These are phyloP conservation scores for Craterocephalus amniculus DNA, from an alignment of 2,797 vertebrate species.

Conservation along the genomic window DNA sequence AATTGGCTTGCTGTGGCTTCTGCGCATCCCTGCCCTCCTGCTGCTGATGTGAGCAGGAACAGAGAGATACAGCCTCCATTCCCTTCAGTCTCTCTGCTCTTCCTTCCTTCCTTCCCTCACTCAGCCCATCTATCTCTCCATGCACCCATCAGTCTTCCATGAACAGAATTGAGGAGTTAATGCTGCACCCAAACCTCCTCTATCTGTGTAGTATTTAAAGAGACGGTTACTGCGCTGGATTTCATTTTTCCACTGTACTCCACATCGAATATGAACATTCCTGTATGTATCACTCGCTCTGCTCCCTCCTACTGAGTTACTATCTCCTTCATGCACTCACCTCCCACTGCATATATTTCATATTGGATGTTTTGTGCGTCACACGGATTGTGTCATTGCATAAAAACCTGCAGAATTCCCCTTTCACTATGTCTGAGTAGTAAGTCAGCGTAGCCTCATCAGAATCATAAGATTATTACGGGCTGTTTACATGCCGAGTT, in stretches of 20 bases:
- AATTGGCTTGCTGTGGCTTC: constrained; percentile 81
- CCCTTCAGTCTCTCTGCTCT: constrained; percentile 17
- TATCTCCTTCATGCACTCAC: constrained; percentile 31
- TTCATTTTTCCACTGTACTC: constrained; percentile 46
- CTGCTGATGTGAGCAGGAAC: constrained; percentile 73
- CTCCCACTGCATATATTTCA: constrained; percentile 25
- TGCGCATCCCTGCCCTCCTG: constrained; percentile 69
- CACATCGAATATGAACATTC: constrained; percentile 53
- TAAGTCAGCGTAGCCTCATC: constrained; percentile 51
- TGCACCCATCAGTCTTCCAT: constrained; percentile 31
- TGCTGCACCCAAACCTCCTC: constrained; percentile 41
- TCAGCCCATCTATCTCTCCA: constrained; percentile 47
- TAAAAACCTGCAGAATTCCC: constrained; percentile 66
- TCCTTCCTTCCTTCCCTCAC: constrained; percentile 7
- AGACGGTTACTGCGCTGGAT: constrained; percentile 41
- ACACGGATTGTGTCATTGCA: constrained; percentile 62
- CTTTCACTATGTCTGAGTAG: constrained; percentile 52
- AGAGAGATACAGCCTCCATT: constrained; percentile 40
- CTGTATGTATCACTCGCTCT: constrained; percentile 28
- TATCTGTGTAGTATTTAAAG: constrained; percentile 38
- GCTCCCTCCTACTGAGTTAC: constrained; percentile 38
- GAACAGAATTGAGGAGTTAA: constrained; percentile 47
- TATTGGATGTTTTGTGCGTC: constrained; percentile 62
- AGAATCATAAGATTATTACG: constrained; percentile 38
- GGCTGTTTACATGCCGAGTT: constrained; percentile 40